A percentile compares a stretch with the other conserved stretches of the same genome.
Evolutionary conservation across 2,113 vertebrate genomes (phyloP).

Genomic region (Artemisiospiza belli): DNA sequence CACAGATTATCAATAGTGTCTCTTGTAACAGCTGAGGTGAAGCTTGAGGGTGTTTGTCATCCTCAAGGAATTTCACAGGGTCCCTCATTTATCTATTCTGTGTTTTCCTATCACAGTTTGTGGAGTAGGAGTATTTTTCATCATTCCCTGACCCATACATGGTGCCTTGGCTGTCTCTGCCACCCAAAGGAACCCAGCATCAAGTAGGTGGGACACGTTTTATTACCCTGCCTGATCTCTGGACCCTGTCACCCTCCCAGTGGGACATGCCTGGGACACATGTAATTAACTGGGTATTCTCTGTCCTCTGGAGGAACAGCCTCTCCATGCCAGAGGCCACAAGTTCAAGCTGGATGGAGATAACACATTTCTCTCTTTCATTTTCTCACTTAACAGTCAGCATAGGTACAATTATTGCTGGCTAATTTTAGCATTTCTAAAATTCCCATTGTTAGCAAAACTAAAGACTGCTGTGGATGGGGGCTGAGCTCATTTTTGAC

Average conservation of each 20-base stretch:
- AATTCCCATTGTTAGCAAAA: neutral
- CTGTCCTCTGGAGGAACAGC: neutral
- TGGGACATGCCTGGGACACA: neutral
- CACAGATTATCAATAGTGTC: neutral
- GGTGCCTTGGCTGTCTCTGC: neutral
- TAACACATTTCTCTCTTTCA: neutral
- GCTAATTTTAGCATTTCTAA: neutral
- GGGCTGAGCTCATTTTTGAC: neutral
- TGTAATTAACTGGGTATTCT: neutral
- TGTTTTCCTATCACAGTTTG: neutral
- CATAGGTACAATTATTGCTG: neutral
- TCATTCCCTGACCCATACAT: rapidly evolving
- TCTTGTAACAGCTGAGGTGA: neutral
- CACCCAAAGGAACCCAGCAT: neutral
- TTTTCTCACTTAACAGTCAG: neutral
- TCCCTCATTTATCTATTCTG: neutral
- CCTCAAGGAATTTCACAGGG: neutral
- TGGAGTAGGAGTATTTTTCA: neutral
- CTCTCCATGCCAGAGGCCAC: neutral
- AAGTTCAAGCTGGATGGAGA: neutral
- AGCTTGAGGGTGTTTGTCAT: neutral
- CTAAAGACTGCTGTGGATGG: neutral
- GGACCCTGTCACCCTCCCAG: neutral
- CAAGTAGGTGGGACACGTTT: neutral
- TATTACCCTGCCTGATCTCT: neutral